These are phyloP conservation scores for Ylistrum balloti DNA, from an alignment of 1,140 invertebrate species.

Conservation along the genomic window DNA sequence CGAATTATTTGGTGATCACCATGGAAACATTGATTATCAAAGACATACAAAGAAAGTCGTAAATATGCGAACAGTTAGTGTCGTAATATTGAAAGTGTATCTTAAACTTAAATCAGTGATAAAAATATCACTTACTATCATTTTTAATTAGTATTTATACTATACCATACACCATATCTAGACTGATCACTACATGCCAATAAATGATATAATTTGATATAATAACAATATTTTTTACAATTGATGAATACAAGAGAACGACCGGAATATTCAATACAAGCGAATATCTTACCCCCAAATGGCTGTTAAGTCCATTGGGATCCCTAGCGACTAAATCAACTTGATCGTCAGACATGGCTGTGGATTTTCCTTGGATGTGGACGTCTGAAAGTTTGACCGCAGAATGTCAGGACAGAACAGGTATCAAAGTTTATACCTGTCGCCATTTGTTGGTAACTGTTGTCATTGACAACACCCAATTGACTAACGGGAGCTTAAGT, in stretches of 20 bases:
- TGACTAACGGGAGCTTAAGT: slow-evolving; percentile 21
- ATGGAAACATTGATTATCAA: neutral
- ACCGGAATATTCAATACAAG: neutral
- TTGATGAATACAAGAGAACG: no score
- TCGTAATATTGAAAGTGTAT: no score
- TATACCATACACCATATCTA: no score
- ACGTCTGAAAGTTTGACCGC: neutral
- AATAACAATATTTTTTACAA: no score
- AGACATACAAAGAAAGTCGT: no score
- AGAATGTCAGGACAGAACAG: neutral
- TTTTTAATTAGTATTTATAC: no score
- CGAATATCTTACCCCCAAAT: slow-evolving; percentile 58
- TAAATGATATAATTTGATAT: no score
- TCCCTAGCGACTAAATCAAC: slow-evolving; percentile 52
- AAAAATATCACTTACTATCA: no score
- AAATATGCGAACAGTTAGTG: no score
- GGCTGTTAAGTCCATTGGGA: slow-evolving; percentile 47
- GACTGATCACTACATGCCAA: no score
- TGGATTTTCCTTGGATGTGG: neutral
- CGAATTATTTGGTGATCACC: neutral
- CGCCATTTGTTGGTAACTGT: neutral
- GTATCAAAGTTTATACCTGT: neutral
- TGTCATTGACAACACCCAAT: neutral
- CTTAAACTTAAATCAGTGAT: no score
- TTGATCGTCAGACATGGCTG: slow-evolving; percentile 5